Evolutionary conservation across 2,888 invertebrate genomes (phyloP).

Genomic region (Bibio marci): DNA sequence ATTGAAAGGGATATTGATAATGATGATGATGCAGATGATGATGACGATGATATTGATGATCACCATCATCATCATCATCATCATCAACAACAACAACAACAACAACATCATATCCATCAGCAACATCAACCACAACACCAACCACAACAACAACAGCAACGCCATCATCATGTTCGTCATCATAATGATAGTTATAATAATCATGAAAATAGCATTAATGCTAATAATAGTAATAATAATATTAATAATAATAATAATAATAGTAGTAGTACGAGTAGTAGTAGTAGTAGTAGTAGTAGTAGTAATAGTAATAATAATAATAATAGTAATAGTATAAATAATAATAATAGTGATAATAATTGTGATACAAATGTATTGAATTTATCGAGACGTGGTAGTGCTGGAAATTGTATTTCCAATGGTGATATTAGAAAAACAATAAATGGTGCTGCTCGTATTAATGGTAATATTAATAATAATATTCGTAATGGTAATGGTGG

Average conservation of each 20-base stretch:
- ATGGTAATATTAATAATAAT: slow-evolving; percentile 2
- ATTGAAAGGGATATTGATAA: background rate
- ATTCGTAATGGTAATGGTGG: background rate
- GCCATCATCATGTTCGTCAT: too few species aligned
- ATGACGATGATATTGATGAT: background rate
- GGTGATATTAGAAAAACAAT: slow-evolving; percentile 15
- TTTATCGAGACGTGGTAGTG: slow-evolving; percentile 39
- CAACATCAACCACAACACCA: too few species aligned
- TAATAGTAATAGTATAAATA: slow-evolving; percentile 12
- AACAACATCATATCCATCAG: too few species aligned
- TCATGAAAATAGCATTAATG: too few species aligned
- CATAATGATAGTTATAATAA: too few species aligned
- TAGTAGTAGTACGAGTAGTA: too few species aligned
- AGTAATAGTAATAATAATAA: background rate
- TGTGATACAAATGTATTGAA: slow-evolving; percentile 42
- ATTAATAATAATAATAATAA: too few species aligned
- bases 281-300: background rate
- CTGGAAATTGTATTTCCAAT: slow-evolving; percentile 3
- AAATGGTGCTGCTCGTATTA: slow-evolving; percentile 8
- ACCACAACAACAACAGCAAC: too few species aligned
- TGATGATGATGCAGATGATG: slow-evolving; percentile 12
- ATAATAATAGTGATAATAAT: background rate
- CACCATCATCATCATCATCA: background rate
- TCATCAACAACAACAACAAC: background rate
- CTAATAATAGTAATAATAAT: too few species aligned